Base-by-base conservation (phyloP, 2,888 invertebrate genomes). In the Tetheella fluctuosa region DNA sequence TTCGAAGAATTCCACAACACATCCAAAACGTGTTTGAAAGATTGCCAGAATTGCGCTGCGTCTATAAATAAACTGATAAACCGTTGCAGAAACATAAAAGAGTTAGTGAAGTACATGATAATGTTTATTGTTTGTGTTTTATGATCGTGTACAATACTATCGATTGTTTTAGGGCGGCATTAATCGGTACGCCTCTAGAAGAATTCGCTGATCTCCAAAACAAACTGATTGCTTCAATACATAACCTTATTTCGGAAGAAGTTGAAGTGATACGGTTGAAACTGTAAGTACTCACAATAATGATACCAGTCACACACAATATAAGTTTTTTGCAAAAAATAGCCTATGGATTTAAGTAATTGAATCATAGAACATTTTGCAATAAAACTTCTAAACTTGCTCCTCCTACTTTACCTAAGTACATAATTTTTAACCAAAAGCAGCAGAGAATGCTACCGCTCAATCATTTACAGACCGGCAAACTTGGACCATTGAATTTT, bases 21-120 rank as follows among this genome's bases (percentile, higher is more conserved):
- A 60, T 90, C 93, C 71, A 90, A 87, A 84, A 82, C 79, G 77
- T 84, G 86, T 79, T 88, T 94, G 88, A 89, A 90, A 85, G 89
- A 92, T 74, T 90, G 93, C 88, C 88, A 87, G 82, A 90, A 90
- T 80, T 89, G 88, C 77, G 86, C 93, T 75, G 82, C 85, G 69
- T 88, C 91, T 84, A 88, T 94, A 76, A 85, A 88, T 85, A 94
- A 94, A 84, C 85, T 91, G 74, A 88, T 92, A 73, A 90, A 92
- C 79, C 93, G 94, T 68, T 87, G 93, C 75, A 88, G 83, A 70
- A 89, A 88, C 77, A 87, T 94, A 69, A 86, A 92, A 80, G 81
- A 85, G 94, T 94, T 75, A 91, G 91, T 85, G 69, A 59, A 67
- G 65, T 61, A 60, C 62, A 59, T 67, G 62, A 59, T 70, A 67